These are phyloP conservation scores for Probaryconus sp. DNA, from an alignment of 1,140 invertebrate genomes.

Conservation along the genomic window DNA sequence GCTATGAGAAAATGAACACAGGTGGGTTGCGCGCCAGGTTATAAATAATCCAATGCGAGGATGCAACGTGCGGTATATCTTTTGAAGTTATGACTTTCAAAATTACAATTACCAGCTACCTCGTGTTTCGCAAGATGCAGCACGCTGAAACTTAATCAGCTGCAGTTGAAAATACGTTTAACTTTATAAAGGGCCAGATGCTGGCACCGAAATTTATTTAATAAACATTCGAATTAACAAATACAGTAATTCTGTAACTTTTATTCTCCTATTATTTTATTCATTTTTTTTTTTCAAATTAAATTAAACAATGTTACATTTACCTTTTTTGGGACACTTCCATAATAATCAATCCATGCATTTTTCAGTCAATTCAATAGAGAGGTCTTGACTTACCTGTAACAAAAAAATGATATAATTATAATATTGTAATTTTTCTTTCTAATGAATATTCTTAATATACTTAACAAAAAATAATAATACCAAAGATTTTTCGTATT, in stretches of 20 bases:
- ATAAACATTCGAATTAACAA: background rate
- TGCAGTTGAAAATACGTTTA: constrained; percentile 24
- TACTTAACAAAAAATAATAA: no score
- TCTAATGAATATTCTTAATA: no score
- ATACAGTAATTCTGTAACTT: background rate
- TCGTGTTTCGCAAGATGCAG: constrained; percentile 41
- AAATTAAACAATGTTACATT: no score
- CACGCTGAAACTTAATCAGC: constrained; percentile 43
- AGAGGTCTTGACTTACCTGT: no score
- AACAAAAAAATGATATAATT: no score
- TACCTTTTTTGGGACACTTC: no score
- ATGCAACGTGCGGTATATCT: constrained; percentile 55
- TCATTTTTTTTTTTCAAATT: no score
- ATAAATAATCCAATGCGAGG: constrained; percentile 58
- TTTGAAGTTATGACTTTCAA: constrained; percentile 56
- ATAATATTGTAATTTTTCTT: no score
- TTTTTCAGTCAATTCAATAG: no score
- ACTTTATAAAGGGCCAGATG: constrained; percentile 13
- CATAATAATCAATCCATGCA: no score
- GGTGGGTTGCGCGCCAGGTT: constrained; percentile 37
- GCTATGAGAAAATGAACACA: constrained; percentile 51
- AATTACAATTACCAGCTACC: constrained; percentile 58
- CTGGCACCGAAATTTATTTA: background rate
- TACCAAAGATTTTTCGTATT: no score
- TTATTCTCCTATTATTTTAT: background rate